phyloP scores from a whole-genome alignment of 2,797 vertebrate species.

The Urocyon cinereoargenteus region DNA sequence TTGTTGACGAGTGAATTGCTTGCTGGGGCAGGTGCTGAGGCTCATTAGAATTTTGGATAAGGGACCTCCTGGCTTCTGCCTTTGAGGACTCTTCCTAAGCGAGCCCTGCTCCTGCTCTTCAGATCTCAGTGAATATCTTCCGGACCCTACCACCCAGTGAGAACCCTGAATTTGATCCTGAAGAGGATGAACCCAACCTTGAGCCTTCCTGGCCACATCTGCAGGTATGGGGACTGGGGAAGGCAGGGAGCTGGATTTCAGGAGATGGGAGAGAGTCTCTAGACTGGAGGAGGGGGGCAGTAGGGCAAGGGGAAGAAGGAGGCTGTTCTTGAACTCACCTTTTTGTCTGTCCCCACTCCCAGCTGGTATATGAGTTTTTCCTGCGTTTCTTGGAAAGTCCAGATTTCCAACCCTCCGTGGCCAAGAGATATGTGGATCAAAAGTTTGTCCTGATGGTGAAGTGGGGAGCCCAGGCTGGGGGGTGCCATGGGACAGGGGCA shows the following conservation, averaged over 20 bases:
- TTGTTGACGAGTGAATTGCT: background rate
- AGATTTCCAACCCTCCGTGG: constrained; percentile 96
- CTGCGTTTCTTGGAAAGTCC: constrained; percentile 96
- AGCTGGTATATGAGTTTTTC: constrained; percentile 97
- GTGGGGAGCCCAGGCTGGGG: constrained; percentile 54
- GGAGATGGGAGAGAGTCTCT: background rate
- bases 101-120: background rate
- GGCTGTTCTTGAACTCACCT: background rate
- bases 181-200: constrained; percentile 96
- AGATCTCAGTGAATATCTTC: constrained; percentile 98
- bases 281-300: background rate
- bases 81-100: background rate
- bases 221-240: constrained; percentile 88
- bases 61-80: background rate
- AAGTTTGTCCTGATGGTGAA: constrained; percentile 95
- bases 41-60: background rate
- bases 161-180: constrained; percentile 96
- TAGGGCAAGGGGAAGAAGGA: background rate
- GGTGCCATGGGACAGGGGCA: background rate
- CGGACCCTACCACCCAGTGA: constrained; percentile 95
- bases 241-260: background rate
- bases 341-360: background rate
- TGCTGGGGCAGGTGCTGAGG: background rate
- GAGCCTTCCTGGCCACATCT: constrained; percentile 97
- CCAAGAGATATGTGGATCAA: constrained; percentile 97